Evolutionary conservation across 1,140 invertebrate species (phyloP), one percentile per base, ranked within the genome.

Genomic region (Ceratina australensis): DNA sequence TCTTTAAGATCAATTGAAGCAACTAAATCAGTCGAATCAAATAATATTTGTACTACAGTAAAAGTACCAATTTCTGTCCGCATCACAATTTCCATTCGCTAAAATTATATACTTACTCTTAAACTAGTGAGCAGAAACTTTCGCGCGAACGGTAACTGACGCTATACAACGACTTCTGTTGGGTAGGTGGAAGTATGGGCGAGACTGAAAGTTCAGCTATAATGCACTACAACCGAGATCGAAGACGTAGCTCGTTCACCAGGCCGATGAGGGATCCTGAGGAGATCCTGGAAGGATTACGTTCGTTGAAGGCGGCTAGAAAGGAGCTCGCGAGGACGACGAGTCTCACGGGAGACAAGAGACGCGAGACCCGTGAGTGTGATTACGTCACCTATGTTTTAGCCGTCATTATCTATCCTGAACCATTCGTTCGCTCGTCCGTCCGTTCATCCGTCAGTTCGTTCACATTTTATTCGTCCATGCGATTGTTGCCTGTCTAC

Each of bases 211-310:
- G 90, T 42, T 93, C 95, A 66, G 92, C 93, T 10, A 90, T 93
- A 24, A 90, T 93, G 0, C 92, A 93, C 65, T 95, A 94, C 87
- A 93, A 94, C 83, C 93, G 94, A 68, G 95, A 96, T 87, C 91
- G 95, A 73, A 94, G 96, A 42, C 94, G 96, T 24, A 97, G 96
- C 85, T 96, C 96, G 42, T 95, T 95, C 85, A 95, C 95, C 22
- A 94, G 95, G 28, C 90, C 93, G 22, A 89, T 93, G 86, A 94
- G 96, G 83, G 96, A 97, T 91, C 96, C 96, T 0, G 96, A 97
- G 86, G 96, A 97, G 90, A 96, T 97, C 80, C 68, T 90, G 2
- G 90, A 91, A 47, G 87, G 84, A 24, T 87, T 97, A 69, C 95
- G 95, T 84, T 95, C 94, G 59, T 90, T 97, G 78, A 96, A 96